phyloP scores from a whole-genome alignment of 2,113 vertebrate genomes.

The Sinocyclocheilus anshuiensis region DNA sequence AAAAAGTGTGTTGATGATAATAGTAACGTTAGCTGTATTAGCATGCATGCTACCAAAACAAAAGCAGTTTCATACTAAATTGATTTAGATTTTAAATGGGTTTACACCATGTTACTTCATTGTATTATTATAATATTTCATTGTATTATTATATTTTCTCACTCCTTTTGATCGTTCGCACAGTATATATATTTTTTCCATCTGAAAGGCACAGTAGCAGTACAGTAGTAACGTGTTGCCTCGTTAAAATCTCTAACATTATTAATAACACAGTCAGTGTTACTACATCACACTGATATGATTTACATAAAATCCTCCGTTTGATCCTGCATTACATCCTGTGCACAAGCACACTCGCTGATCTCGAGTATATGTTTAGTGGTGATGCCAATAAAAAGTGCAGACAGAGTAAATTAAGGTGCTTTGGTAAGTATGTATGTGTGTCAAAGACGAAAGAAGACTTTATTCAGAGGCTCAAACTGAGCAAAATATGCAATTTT shows the following conservation, averaged over 20 bases:
- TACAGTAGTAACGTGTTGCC: conserved; percentile 26
- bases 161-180: not conserved
- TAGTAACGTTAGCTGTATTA: not conserved
- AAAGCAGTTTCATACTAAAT: not conserved
- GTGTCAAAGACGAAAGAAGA: no score
- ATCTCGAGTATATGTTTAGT: not conserved
- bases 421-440: not conserved
- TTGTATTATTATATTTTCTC: not conserved
- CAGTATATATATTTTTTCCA: not conserved
- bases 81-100: not conserved
- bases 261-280: not conserved
- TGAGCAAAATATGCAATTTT: no score
- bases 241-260: not conserved
- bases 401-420: not conserved
- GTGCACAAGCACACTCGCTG: not conserved
- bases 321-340: not conserved
- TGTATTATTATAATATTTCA: not conserved
- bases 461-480: no score
- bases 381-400: not conserved
- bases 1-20: not conserved
- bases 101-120: not conserved
- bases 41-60: conserved; percentile 11
- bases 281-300: not conserved
- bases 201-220: conserved; percentile 45
- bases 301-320: not conserved